These are phyloP conservation scores for Cataglyphis rosenhaueri DNA, from an alignment of 2,888 invertebrate species.

Conservation along the genomic window DNA sequence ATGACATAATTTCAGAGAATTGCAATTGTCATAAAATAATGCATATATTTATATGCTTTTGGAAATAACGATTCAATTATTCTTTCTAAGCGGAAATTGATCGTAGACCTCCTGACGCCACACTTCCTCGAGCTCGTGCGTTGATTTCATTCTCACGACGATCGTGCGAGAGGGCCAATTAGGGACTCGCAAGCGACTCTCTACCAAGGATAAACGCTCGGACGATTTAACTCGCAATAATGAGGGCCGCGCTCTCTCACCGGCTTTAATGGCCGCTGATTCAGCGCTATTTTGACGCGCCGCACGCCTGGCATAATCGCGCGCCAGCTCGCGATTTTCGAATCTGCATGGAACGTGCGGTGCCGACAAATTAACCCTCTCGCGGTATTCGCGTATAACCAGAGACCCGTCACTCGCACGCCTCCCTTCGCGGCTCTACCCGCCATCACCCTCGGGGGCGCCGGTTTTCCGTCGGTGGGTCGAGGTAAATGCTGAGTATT, in stretches of 20 bases:
- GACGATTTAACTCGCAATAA: conserved; percentile 76
- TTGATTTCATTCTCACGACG: conserved; percentile 68
- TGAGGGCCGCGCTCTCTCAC: conserved; percentile 61
- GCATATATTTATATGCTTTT: not conserved
- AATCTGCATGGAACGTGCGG: conserved; percentile 69
- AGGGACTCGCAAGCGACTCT: conserved; percentile 63
- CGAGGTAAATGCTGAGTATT: conserved; percentile 76
- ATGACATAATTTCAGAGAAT: not conserved
- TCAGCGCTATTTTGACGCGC: conserved; percentile 72
- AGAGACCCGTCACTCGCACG: conserved; percentile 47
- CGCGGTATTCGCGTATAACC: conserved; percentile 39
- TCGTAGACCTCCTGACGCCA: conserved; percentile 17
- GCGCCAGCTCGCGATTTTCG: conserved; percentile 71
- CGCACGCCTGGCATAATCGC: conserved; percentile 66
- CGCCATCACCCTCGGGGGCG: not conserved
- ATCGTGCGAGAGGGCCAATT: conserved; percentile 69
- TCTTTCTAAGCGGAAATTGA: conserved; percentile 24
- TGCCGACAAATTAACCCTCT: conserved; percentile 73
- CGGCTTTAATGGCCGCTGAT: conserved; percentile 71
- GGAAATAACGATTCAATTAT: conserved; percentile 7
- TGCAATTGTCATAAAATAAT: not conserved
- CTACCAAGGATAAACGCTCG: conserved; percentile 72
- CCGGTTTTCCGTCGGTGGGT: conserved; percentile 60
- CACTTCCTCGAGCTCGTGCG: conserved; percentile 18
- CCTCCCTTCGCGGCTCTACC: not conserved